Base-by-base conservation (phyloP, 2,888 invertebrate species). In the Willowsia nigromaculata region DNA sequence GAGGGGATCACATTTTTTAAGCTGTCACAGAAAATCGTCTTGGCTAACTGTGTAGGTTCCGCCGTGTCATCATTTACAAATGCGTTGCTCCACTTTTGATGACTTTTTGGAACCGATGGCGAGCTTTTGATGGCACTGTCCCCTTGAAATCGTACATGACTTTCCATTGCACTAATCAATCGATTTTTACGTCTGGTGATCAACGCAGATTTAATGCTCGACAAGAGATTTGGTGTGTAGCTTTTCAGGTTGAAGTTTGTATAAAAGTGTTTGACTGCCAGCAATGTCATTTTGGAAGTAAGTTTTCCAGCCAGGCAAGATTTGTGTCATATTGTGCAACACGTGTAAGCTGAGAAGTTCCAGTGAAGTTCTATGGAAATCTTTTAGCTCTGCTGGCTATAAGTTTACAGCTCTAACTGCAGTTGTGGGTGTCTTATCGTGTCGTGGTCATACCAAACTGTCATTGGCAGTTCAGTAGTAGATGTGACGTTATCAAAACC, bases 401-500 rank as follows among this genome's bases (percentile, higher is more conserved):
- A 6, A 9, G 37, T 37, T 9, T 6, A n/a, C n/a, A 37, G 50
- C 50, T n/a, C 50, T 50, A 15, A 50, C 2, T 15, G n/a, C n/a
- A n/a, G 2, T 50, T 50, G 15, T 50, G 13, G 5, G 15, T 15
- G 13, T 2, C 50, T 50, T 50, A 50, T 37, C 37, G 37, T 37
- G 53, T 9, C 4, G 5, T 4, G 5, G 62, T 1, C 62, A 15
- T 65, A 18, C n/a, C 13, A 11, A 5, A 11, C 37, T 43, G 59
- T 1, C 27, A 92, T 91, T 0, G 96, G 97, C 93, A 98, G 98
- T 0, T 98, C 98, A 0, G 93, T 98, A n/a, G n/a, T n/a, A 40
- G 40, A 40, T 40, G 40, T 40, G 47, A 11, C 15, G 15, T 47
- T 47, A 9, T 47, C 47, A 40, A n/a, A n/a, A n/a, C n/a, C n/a